Percentiles rank a stretch among this genome's conserved stretches.
These are phyloP conservation scores for Eristalinus sepulchralis DNA, from an alignment of 2,888 invertebrate species.

Conservation along the genomic window DNA sequence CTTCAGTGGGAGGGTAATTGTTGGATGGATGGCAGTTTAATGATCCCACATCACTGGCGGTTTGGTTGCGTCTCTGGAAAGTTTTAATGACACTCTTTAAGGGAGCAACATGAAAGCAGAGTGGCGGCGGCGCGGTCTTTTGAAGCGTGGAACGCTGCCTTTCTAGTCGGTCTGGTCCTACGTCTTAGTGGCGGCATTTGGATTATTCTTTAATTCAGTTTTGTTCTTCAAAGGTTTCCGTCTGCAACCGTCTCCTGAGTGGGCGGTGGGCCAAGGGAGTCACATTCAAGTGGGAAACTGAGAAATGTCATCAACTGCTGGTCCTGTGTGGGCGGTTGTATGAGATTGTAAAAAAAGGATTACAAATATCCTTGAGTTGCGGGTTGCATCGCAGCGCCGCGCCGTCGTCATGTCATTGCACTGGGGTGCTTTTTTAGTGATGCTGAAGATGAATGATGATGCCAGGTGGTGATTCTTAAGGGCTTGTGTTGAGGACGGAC, in stretches of 20 bases:
- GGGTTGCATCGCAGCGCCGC: neutral
- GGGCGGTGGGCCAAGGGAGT: neutral
- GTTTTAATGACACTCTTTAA: slow-evolving; percentile 59
- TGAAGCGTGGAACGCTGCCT: slow-evolving; percentile 28
- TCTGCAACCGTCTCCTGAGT: neutral
- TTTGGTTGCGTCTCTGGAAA: slow-evolving; percentile 31
- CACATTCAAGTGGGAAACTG: slow-evolving; percentile 1
- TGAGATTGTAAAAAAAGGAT: slow-evolving; percentile 2
- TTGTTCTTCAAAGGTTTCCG: slow-evolving; percentile 5
- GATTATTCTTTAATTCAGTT: slow-evolving; percentile 37
- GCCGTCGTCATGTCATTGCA: neutral
- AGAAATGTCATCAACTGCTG: slow-evolving; percentile 15
- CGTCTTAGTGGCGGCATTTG: neutral
- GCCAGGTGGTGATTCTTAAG: neutral
- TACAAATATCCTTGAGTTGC: neutral
- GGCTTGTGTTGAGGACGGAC: neutral
- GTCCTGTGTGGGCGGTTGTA: neutral
- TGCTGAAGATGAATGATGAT: neutral
- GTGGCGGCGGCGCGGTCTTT: neutral
- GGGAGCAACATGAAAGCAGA: slow-evolving; percentile 23
- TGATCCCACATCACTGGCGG: slow-evolving; percentile 32
- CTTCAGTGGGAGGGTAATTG: slow-evolving; percentile 47
- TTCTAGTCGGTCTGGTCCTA: neutral
- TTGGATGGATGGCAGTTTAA: slow-evolving; percentile 24
- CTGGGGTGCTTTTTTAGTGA: neutral